Percentiles rank a stretch among this genome's conserved stretches.
Evolutionary conservation across 1,140 invertebrate genomes (phyloP).

Genomic region (Physella acuta): DNA sequence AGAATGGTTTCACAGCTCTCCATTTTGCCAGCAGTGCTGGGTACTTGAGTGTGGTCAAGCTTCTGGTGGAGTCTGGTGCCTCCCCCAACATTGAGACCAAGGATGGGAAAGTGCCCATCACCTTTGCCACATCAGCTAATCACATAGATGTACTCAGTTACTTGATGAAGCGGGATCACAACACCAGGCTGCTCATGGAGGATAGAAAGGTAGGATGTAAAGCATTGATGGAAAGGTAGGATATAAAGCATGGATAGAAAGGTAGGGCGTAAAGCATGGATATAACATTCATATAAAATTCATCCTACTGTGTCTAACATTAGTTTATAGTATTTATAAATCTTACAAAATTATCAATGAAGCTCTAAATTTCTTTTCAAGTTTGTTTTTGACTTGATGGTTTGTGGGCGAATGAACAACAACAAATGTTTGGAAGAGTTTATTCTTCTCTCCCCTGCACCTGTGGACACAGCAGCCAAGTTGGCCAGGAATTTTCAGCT

Average conservation of each 20-base stretch:
- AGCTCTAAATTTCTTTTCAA: constrained; percentile 61
- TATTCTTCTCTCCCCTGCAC: constrained; percentile 91
- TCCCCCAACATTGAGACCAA: constrained; percentile 77
- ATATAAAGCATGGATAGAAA: no score
- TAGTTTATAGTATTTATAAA: no score
- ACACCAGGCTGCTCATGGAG: constrained; percentile 94
- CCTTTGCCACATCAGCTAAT: constrained; percentile 94
- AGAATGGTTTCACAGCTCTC: constrained; percentile 90
- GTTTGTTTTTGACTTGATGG: constrained; percentile 98
- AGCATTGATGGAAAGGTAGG: no score
- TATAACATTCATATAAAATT: no score
- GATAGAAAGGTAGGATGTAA: constrained; percentile 83
- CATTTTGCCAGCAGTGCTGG: constrained; percentile 95
- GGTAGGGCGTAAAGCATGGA: no score
- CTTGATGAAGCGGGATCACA: constrained; percentile 95
- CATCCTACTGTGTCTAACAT: no score
- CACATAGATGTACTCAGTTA: constrained; percentile 95
- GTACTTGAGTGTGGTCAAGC: constrained; percentile 89
- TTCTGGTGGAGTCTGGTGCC: constrained; percentile 92
- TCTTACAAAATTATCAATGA: no score
- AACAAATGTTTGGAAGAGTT: constrained; percentile 97
- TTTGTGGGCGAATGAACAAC: constrained; percentile 93
- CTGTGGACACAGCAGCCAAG: constrained; percentile 97
- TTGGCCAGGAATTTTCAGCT: constrained; percentile 79
- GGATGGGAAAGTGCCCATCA: constrained; percentile 89